Evolutionary conservation across 1,140 invertebrate species (phyloP), one percentile per base, ranked within the genome.

Genomic region (Drosophila littoralis): DNA sequence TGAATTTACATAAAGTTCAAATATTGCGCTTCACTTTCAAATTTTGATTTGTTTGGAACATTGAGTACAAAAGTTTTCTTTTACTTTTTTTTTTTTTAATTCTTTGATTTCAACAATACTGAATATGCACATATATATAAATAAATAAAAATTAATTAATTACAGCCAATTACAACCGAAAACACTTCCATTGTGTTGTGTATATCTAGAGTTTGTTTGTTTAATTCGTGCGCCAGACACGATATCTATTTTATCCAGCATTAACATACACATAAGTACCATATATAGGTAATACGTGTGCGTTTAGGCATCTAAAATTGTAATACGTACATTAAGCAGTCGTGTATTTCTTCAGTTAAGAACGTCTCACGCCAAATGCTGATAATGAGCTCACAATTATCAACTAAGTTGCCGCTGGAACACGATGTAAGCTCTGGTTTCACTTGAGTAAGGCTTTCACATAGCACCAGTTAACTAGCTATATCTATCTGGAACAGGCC

Each of bases 301-400:
- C n/a, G 2, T 7, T 6, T 12, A 10, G 7, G 28, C n/a, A 59
- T 43, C 38, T 43, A 22, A 43, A 43, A 58, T 58, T 58, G 13
- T 58, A 58, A 58, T 58, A 58, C 5, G 55, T 58, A 45, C 55
- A 15, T 66, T 42, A 40, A 15, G 36, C 43, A 52, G 33, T 74
- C 64, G 64, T 75, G 77, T 40, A 38, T 52, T 45, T 70, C 15
- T n/a, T 7, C 28, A 13, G 50, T 15, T 64, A 51, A 48, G 69
- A 68, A 65, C 83, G 74, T 72, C 66, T 76, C 79, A 88, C 84
- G 82, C 82, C 77, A 83, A 84, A 85, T 70, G 61, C 74, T 85
- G 74, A 86, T 86, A 81, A 78, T 86, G 82, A 81, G 79, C 54
- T 58, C 76, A 69, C 76, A 86, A 86, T 86, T 86, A 86, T 86